Evolutionary conservation across 2,797 vertebrate genomes (phyloP).

Genomic region (Choloepus didactylus): DNA sequence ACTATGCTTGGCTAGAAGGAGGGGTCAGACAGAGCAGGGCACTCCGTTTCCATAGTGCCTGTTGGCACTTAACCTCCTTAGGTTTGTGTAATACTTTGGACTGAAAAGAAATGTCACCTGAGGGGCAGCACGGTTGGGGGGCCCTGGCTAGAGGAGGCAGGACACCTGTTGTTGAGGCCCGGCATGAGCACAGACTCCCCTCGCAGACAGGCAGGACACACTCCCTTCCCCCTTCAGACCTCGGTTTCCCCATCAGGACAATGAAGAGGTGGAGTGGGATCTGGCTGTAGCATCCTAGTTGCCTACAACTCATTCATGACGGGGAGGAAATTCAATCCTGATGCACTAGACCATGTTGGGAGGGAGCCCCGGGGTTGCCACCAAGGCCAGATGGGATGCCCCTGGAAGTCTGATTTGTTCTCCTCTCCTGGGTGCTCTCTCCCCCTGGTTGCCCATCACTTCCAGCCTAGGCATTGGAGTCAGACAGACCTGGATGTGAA

Average conservation of each 20-base stretch:
- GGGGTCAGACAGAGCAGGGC: not conserved
- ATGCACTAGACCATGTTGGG: accelerated
- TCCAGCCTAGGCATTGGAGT: not conserved
- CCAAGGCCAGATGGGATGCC: not conserved
- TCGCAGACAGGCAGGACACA: not conserved
- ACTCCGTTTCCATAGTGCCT: slow-evolving; percentile 51
- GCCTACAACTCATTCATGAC: accelerated
- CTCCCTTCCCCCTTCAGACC: not conserved
- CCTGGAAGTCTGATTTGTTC: not conserved
- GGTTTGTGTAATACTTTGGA: slow-evolving; percentile 71
- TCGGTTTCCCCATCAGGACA: not conserved
- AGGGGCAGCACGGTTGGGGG: slow-evolving; percentile 21
- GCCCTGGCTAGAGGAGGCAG: not conserved
- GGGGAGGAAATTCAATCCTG: not conserved
- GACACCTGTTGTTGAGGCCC: slow-evolving; percentile 28
- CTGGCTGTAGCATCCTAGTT: not conserved
- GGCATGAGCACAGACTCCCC: not conserved
- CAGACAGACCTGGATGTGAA: not conserved
- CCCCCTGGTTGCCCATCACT: not conserved
- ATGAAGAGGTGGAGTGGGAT: not conserved
- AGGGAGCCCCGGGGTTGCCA: not conserved
- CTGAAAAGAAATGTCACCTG: slow-evolving; percentile 64
- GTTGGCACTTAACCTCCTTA: not conserved
- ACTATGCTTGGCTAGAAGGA: not conserved
- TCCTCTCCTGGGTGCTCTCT: not conserved